phyloP scores from a whole-genome alignment of 2,888 invertebrate genomes.

The Calameuta pallipes region DNA sequence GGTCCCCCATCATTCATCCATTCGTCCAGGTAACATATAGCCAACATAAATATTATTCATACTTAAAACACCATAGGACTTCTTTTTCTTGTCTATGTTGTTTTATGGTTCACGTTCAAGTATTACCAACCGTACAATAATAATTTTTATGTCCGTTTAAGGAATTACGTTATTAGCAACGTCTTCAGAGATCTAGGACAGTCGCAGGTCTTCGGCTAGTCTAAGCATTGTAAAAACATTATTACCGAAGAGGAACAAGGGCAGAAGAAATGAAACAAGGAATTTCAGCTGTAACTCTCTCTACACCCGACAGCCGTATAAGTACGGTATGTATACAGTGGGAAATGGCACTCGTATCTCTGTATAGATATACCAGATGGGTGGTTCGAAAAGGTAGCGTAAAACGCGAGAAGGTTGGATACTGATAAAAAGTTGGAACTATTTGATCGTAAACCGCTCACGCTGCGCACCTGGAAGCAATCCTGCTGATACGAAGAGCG shows the following conservation, averaged over 20 bases:
- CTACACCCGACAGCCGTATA: neutral
- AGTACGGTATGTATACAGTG: neutral
- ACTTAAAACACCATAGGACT: neutral
- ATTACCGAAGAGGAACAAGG: neutral
- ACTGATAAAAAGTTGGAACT: slow-evolving; percentile 52
- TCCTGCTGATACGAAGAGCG: slow-evolving; percentile 1
- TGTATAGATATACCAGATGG: neutral
- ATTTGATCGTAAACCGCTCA: slow-evolving; percentile 58
- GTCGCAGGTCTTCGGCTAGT: neutral
- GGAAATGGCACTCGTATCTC: neutral
- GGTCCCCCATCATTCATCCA: neutral
- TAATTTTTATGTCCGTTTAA: neutral
- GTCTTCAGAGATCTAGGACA: neutral
- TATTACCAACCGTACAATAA: neutral
- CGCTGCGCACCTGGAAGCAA: slow-evolving; percentile 26
- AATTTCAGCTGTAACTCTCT: neutral
- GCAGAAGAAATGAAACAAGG: neutral
- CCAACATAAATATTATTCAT: neutral
- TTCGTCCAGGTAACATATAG: neutral
- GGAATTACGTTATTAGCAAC: neutral
- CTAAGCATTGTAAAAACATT: neutral
- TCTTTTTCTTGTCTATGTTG: neutral
- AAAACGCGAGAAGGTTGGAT: neutral
- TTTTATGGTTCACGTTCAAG: neutral
- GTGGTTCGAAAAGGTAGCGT: neutral